Evolutionary conservation across 2,797 vertebrate genomes (phyloP).

Genomic region (Neopelma chrysocephalum): DNA sequence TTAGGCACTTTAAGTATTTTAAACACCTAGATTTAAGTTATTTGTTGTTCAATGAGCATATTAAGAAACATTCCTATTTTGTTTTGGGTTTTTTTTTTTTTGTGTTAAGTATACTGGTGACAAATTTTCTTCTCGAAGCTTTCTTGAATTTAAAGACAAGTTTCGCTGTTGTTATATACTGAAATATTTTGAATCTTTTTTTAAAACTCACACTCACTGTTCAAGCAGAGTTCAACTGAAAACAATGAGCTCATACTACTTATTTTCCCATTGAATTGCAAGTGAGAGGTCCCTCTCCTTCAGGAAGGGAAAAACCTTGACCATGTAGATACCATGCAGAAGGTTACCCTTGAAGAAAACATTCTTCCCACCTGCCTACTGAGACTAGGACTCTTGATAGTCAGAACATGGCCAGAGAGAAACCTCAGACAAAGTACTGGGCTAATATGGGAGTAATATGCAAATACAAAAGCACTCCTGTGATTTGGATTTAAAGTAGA

Average conservation of each 20-base stretch:
- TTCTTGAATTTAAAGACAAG: background rate
- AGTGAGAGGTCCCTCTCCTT: background rate
- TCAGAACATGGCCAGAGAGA: background rate
- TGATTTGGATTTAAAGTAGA: background rate
- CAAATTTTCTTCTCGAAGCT: background rate
- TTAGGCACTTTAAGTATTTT: background rate
- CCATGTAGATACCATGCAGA: background rate
- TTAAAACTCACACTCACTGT: background rate
- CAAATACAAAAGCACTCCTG: background rate
- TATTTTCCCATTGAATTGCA: background rate
- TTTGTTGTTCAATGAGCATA: background rate
- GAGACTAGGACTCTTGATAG: background rate
- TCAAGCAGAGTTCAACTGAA: background rate
- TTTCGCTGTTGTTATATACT: background rate
- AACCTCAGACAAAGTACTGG: background rate
- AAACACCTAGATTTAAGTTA: background rate
- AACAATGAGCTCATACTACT: background rate
- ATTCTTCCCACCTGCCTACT: background rate
- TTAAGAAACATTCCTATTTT: background rate
- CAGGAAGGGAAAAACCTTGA: background rate
- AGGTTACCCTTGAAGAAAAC: background rate
- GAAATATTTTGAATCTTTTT: background rate
- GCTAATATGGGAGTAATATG: background rate
- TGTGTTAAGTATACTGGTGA: background rate
- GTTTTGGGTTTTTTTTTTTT: background rate